Conservation (phyloP, 2,797 vertebrate genomes). For the Parauchenoglanis punctatus region DNA sequence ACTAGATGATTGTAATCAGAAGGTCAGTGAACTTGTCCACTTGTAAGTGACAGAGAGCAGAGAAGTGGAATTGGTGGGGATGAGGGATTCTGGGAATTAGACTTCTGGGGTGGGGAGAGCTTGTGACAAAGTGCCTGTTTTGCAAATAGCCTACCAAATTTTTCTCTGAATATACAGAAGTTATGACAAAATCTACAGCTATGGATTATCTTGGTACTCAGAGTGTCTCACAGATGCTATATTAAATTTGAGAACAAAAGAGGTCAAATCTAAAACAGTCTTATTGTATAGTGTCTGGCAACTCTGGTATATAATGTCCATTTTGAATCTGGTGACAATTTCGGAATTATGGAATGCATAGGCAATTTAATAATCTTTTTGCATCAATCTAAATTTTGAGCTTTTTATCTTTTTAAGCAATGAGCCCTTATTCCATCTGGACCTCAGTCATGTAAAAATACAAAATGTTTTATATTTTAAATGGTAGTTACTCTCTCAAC, state of each 20-base stretch:
- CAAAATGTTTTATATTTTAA: background rate
- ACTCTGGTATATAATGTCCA: too few species aligned
- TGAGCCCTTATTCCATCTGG: background rate
- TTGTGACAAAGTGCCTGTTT: background rate
- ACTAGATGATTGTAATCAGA: background rate
- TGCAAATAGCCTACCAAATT: background rate
- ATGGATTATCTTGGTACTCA: background rate
- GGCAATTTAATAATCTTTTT: background rate
- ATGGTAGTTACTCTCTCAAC: background rate
- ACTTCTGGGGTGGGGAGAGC: background rate
- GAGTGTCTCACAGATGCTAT: background rate
- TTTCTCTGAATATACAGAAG: background rate
- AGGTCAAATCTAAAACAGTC: background rate
- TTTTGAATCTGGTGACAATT: background rate
- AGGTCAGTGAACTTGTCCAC: background rate
- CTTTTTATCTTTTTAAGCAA: background rate
- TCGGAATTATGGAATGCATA: background rate
- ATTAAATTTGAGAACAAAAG: background rate
- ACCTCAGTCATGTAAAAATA: background rate
- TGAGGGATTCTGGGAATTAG: background rate
- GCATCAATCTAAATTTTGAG: background rate
- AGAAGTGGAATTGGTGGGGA: background rate
- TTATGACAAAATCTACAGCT: background rate
- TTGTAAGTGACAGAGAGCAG: background rate
- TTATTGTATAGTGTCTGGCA: background rate